Base-by-base conservation (phyloP, 2,113 vertebrate species). In the Halichoerus grypus region DNA sequence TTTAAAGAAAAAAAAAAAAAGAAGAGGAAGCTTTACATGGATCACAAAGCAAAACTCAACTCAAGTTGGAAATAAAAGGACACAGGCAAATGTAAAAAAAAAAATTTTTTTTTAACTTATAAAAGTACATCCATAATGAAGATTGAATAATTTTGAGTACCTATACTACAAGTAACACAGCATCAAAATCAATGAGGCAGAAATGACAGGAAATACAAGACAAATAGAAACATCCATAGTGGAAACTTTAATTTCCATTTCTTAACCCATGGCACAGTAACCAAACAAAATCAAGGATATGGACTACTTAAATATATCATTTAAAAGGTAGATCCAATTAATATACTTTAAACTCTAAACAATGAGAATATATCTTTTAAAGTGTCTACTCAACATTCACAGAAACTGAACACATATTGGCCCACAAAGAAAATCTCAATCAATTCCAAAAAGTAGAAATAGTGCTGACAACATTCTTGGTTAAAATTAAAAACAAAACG, bases 11-110 rank as follows among this genome's bases (percentile, higher is more conserved):
- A 42, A 39, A 39, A 36, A 11, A 36, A 71, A 9, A 95, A 82
- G 33, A 63, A 83, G 18, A 76, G 12, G 91, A 81, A 76, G 82
- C 7, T 55, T 74, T 42, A 67, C 11, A 80, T 12, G 3, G 14
- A 65, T 88, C 88, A 94, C 24, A 94, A 96, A 91, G 65, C 77
- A 96, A 88, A 96, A 79, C 22, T 72, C 51, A 89, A 76, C 22
- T 33, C 39, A 42, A 42, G 81, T 8, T n/a, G 6, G 46, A 82
- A 93, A 90, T 92, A 81, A 96, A 80, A 81, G 57, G 16, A 42
- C 39, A 92, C 15, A 36, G 15, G 28, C 21, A 95, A 94, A 82
- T 28, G 9, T 42, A 71, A 84, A 67, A 59, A 63, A 63, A 46
- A 80, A 19, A 31, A 0, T 12, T 39, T 28, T 26, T 33, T 63